Base-by-base conservation (phyloP, 2,888 invertebrate species). In the Aplocera efformata region DNA sequence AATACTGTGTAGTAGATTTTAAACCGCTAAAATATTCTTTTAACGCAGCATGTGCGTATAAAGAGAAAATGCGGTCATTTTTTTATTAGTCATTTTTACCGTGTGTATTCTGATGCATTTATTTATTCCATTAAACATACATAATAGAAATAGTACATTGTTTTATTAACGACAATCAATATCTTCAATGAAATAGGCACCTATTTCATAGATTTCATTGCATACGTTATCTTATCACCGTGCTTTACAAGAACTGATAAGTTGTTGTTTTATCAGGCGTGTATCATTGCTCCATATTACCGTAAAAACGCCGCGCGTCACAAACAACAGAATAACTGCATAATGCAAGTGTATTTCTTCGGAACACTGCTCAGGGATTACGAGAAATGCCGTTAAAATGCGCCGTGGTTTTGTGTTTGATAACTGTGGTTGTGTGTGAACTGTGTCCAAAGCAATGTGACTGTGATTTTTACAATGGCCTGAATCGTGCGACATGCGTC, bases 391-490 rank as follows among this genome's bases (percentile, higher is more conserved):
- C 61, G 72, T 60, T 75, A 56, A 71, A 53, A 27, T 56, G 41
- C 46, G 56, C 49, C 42, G 33, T 69, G 3, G 43, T 74, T 32
- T 32, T 72, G 32, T 42, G 25, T 29, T 22, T 44, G 17, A 2
- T 50, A 6, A 34, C 35, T 24, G 39, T 43, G 40, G 67, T 62
- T 6, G 41, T 43, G 8, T 48, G 70, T 45, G 72, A 77, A 23
- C 40, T 74, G 39, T 91, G 91, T 60, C 90, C 91, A 6, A 80
- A 77, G 48, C 81, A 88, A 67, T 91, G 91, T 63, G 83, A 81
- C 47, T 90, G 90, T 76, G 90, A 90, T 65, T 64, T 80, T 56
- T 75, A 81, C 35, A 72, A 86, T 62, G 82, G 79, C 10, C 66
- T 89, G 35, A 88, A 84, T 58, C 76, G 90, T 32, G 90, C 90